Percentiles rank a stretch among this genome's conserved stretches.
phyloP scores from a whole-genome alignment of 2,797 vertebrate genomes.

The Propithecus perrieri region DNA sequence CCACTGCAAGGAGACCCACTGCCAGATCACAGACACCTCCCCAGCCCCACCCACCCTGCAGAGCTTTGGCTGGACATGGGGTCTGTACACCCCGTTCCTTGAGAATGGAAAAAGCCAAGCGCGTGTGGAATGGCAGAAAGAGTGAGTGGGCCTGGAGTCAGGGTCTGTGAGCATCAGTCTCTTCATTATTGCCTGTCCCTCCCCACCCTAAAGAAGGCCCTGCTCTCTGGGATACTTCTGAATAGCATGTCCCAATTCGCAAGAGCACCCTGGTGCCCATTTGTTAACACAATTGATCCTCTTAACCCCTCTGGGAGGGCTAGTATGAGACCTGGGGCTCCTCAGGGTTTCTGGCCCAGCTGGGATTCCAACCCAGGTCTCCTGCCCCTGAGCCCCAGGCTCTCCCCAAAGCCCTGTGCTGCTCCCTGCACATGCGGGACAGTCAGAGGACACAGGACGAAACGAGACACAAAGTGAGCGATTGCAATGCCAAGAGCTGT shows the following conservation, averaged over 20 bases:
- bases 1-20: neutral
- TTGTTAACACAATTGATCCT: neutral
- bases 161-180: neutral
- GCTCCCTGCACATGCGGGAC: neutral
- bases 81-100: too few relatives aligned
- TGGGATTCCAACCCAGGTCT: neutral
- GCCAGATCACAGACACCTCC: neutral
- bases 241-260: neutral
- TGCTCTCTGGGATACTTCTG: neutral
- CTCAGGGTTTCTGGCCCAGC: neutral
- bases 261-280: neutral
- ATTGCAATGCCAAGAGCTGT: neutral
- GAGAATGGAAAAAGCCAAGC: neutral
- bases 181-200: neutral
- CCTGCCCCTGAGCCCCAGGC: neutral
- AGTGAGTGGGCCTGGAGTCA: neutral
- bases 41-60: too few relatives aligned
- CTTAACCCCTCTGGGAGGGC: neutral
- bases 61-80: neutral
- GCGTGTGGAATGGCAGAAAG: neutral
- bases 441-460: neutral
- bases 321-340: neutral
- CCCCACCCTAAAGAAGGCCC: too few relatives aligned
- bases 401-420: neutral
- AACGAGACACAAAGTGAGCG: accelerated